A percentile compares a stretch with the other conserved stretches of the same genome.
These are phyloP conservation scores for Lagria hirta DNA, from an alignment of 2,888 invertebrate species.

Conservation along the genomic window DNA sequence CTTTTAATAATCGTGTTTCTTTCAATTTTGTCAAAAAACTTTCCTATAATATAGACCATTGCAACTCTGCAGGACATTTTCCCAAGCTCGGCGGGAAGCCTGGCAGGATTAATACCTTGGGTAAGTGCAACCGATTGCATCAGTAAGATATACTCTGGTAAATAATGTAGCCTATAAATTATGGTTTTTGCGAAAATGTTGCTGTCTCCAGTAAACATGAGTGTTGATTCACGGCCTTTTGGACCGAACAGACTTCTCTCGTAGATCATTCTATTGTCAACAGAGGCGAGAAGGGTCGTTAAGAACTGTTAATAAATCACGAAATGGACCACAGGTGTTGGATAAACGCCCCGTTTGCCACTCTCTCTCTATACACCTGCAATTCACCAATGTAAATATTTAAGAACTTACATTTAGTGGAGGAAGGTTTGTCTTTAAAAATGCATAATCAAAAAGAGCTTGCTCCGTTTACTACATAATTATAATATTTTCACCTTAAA, in stretches of 20 bases:
- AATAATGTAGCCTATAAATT: constrained; percentile 41
- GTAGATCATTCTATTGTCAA: constrained; percentile 37
- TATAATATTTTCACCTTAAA: too few relatives aligned
- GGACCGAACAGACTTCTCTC: constrained; percentile 33
- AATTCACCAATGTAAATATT: constrained; percentile 39
- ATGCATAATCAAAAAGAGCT: constrained; percentile 18
- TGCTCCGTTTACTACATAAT: constrained; percentile 17
- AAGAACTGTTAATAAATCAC: constrained; percentile 46
- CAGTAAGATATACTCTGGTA: constrained; percentile 27
- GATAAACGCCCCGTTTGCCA: constrained; percentile 31
- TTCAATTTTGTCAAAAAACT: too few relatives aligned
- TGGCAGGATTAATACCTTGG: constrained; percentile 13
- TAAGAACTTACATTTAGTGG: constrained; percentile 28
- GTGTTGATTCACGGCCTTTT: constrained; percentile 40
- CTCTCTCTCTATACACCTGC: constrained; percentile 37
- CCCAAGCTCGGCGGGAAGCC: constrained; percentile 4
- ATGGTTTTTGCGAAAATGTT: constrained; percentile 34
- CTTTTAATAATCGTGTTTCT: too few relatives aligned
- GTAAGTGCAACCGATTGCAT: constrained; percentile 24
- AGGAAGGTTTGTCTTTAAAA: constrained; percentile 20
- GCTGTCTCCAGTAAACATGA: constrained; percentile 37
- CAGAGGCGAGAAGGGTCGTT: constrained; percentile 33
- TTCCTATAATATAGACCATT: too few relatives aligned
- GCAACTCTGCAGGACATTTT: too few relatives aligned
- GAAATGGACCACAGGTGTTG: constrained; percentile 44